Conservation (phyloP, 2,797 vertebrate genomes). For the Syndactyla subalaris region DNA sequence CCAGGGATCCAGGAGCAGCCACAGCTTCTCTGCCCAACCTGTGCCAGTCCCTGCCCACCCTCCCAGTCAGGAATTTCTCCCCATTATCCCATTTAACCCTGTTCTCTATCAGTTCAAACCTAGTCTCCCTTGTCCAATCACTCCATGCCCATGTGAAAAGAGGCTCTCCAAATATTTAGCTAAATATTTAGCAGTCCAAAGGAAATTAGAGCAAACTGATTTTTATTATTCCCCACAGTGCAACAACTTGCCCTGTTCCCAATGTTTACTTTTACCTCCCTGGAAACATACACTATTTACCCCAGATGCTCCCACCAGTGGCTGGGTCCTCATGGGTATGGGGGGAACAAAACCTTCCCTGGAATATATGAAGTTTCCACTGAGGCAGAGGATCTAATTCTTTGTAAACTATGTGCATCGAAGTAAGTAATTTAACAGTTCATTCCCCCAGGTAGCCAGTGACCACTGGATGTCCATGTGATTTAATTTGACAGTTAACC, state of each 20-base stretch:
- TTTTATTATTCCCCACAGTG: constrained; percentile 80
- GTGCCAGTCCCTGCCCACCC: accelerated
- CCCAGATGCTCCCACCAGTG: constrained; percentile 74
- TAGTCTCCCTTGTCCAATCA: background rate
- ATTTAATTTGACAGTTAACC: constrained; percentile 59
- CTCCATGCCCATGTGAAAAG: background rate
- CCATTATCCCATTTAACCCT: background rate
- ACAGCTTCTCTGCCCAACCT: background rate
- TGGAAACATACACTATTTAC: constrained; percentile 71
- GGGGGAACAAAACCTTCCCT: constrained; percentile 40
- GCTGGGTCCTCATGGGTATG: background rate
- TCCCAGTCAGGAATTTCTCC: accelerated
- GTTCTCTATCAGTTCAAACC: background rate
- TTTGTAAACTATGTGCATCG: constrained; percentile 34
- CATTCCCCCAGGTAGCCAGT: constrained; percentile 58
- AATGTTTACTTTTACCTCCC: constrained; percentile 80
- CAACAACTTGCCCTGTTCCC: constrained; percentile 73
- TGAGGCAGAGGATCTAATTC: constrained; percentile 38
- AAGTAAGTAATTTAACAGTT: constrained; percentile 50
- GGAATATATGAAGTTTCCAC: constrained; percentile 10
- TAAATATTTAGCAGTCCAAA: constrained; percentile 76
- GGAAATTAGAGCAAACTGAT: constrained; percentile 82
- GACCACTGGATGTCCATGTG: constrained; percentile 22
- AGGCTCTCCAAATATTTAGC: background rate
- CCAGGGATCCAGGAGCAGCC: background rate